Evolutionary conservation across 2,113 vertebrate genomes (phyloP).

Genomic region (Phylloscopus whistleri): DNA sequence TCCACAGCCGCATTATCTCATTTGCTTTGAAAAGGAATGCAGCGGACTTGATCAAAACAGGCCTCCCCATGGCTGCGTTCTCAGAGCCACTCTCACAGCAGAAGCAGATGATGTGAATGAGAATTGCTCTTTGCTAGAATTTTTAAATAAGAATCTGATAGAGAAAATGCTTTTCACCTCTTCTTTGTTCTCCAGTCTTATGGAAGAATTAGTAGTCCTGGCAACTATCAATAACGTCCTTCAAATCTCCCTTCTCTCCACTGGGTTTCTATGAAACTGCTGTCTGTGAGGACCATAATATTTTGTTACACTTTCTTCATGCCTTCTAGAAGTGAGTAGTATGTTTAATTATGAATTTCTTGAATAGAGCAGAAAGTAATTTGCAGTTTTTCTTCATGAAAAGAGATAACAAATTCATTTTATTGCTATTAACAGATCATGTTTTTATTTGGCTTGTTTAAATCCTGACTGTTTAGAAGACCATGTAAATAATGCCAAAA

Average conservation of each 20-base stretch:
- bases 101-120: conserved; percentile 38
- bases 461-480: background rate
- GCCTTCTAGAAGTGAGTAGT: background rate
- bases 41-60: conserved; percentile 60
- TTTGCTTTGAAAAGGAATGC: conserved; percentile 62
- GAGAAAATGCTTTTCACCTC: conserved; percentile 5
- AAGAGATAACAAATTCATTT: background rate
- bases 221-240: background rate
- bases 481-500: background rate
- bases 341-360: background rate
- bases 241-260: background rate
- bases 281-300: background rate
- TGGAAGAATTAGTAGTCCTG: conserved; percentile 27
- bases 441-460: background rate
- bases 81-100: conserved; percentile 35
- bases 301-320: background rate
- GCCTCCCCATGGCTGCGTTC: conserved; percentile 23
- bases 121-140: conserved; percentile 39
- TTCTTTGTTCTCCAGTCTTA: conserved; percentile 48
- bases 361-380: background rate
- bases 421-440: background rate
- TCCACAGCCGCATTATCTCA: conserved; percentile 35
- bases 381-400: background rate
- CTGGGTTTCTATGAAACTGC: background rate
- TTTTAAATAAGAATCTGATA: conserved; percentile 52